These are phyloP conservation scores for Tragelaphus imberbis DNA, from an alignment of 2,113 vertebrate species.

Conservation along the genomic window DNA sequence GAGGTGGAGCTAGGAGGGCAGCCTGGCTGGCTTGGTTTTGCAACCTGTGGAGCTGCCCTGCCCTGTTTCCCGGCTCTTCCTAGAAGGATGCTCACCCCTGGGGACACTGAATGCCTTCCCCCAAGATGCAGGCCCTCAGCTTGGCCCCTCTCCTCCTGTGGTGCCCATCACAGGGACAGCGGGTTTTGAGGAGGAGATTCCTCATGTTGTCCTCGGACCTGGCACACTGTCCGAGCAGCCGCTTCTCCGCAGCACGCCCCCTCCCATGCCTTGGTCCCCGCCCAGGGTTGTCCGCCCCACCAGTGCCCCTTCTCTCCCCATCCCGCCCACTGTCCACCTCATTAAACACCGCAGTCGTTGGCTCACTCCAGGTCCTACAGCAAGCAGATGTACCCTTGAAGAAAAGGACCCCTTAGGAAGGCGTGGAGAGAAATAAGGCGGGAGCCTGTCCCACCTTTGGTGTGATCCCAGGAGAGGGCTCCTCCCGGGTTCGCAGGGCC, in stretches of 20 bases:
- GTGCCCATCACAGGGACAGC: fast-evolving
- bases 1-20: fast-evolving
- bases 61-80: neutral
- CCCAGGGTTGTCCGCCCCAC: fast-evolving
- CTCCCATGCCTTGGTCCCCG: neutral
- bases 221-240: fast-evolving
- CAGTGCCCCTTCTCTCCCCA: fast-evolving
- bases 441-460: fast-evolving
- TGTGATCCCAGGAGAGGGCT: fast-evolving
- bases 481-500: fast-evolving
- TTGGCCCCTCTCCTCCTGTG: neutral
- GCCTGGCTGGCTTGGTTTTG: neutral
- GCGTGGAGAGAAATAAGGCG: neutral
- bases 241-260: fast-evolving
- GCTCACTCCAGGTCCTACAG: fast-evolving
- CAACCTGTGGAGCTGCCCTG: neutral
- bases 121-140: neutral
- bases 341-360: fast-evolving
- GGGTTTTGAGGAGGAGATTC: neutral
- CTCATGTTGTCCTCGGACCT: neutral
- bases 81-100: neutral
- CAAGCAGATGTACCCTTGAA: fast-evolving
- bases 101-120: fast-evolving
- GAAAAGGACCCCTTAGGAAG: neutral
- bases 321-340: neutral